Evolutionary conservation across 2,113 vertebrate genomes (phyloP), one percentile per base, ranked within the genome.

Genomic region (Gopherus evgoodei): DNA sequence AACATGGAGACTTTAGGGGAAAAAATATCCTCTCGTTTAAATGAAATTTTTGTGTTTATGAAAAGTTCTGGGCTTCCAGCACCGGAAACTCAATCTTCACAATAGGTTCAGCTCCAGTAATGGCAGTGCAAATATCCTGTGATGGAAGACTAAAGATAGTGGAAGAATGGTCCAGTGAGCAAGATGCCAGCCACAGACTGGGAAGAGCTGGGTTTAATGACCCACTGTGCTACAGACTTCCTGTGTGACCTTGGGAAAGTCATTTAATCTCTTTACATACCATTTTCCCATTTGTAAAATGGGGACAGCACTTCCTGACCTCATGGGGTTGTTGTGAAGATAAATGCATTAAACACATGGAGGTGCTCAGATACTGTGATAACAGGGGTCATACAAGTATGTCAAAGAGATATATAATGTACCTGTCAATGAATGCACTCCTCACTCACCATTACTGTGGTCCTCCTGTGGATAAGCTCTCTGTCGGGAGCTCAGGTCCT

Each of bases 171-270:
- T 8, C 79, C 31, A 65, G 38, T 53, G 25, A 31, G 27, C 11
- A 29, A 5, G 8, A 69, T 69, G 35, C 19, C 84, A 53, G 53
- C 29, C 83, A 72, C 62, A 59, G 31, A 82, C 29, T 25, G 29
- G 89, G 89, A 44, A 84, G 88, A 92, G 91, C 16, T 42, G 14
- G 81, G 95, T 93, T 79, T 6, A 57, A 65, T n/a, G 82, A 89
- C 83, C 49, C 88, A n/a, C 53, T 82, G 89, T 86, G 78, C 12
- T 89, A 53, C 38, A 95, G 38, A 22, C 25, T 84, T 88, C 72
- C 57, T 47, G 44, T 86, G 86, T 76, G 78, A 25, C 49, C 47
- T 12, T 76, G 42, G 42, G 72, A 11, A 25, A 14, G 72, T 27
- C 42, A 44, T 76, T 13, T 76, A 13, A 42, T 76, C 24, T 27